Conservation (phyloP, 2,113 vertebrate species). For the Tetraodon nigroviridis region DNA sequence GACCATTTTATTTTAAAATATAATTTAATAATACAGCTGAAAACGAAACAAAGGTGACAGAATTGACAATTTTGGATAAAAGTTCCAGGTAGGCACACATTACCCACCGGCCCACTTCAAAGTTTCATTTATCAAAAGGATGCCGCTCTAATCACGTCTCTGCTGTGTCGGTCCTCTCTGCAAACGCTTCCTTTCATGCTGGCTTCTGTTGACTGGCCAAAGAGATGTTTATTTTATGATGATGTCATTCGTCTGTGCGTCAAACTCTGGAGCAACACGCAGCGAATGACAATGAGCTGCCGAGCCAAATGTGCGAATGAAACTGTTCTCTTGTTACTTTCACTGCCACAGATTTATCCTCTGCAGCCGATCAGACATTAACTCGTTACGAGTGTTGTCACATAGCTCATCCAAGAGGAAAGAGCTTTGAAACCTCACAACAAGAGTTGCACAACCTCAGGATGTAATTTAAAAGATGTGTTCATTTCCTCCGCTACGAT, state of each 20-base stretch:
- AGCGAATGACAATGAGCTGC: constrained; percentile 52
- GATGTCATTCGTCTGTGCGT: constrained; percentile 54
- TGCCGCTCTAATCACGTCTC: constrained; percentile 14
- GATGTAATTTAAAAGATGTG: not conserved
- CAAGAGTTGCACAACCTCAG: too few species aligned
- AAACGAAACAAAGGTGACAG: too few species aligned
- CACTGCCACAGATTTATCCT: constrained; percentile 15
- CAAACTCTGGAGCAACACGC: constrained; percentile 46
- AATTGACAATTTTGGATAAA: not conserved
- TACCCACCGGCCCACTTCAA: not conserved
- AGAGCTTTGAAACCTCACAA: too few species aligned
- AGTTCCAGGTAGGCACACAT: too few species aligned
- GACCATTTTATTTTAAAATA: too few species aligned
- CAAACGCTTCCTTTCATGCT: constrained; percentile 26
- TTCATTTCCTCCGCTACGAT: too few species aligned
- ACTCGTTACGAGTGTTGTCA: too few species aligned
- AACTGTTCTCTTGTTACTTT: constrained; percentile 20
- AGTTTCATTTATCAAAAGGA: constrained; percentile 9
- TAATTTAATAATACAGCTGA: too few species aligned
- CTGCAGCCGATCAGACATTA: constrained; percentile 5
- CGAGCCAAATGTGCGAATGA: constrained; percentile 25
- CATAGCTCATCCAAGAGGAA: too few species aligned
- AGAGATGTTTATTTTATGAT: constrained; percentile 50
- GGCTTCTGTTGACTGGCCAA: constrained; percentile 36
- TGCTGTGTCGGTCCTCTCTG: constrained; percentile 20